These are phyloP conservation scores for Protaetia brevitarsis DNA, from an alignment of 1,140 invertebrate genomes.

Conservation along the genomic window DNA sequence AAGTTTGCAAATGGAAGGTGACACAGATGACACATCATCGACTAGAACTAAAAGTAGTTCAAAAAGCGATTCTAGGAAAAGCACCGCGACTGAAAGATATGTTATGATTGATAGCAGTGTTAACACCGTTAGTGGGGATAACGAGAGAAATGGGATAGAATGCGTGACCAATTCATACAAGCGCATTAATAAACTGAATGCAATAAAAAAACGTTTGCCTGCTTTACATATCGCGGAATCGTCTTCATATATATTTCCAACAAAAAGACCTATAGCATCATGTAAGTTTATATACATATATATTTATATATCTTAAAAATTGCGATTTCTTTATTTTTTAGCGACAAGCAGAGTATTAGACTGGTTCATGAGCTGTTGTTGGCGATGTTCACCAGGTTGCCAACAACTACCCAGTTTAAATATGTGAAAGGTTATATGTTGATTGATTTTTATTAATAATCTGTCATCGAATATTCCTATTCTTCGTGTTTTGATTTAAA, in stretches of 20 bases:
- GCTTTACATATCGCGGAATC: background rate
- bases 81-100: background rate
- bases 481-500: too few relatives aligned
- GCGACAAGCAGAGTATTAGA: slow-evolving; percentile 31
- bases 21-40: background rate
- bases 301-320: background rate
- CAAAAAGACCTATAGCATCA: background rate
- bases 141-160: too few relatives aligned
- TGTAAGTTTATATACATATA: too few relatives aligned
- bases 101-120: background rate
- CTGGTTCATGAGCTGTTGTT: slow-evolving; percentile 34
- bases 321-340: slow-evolving; percentile 20
- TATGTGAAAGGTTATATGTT: slow-evolving; percentile 11
- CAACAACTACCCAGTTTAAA: slow-evolving; percentile 32
- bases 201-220: background rate
- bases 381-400: slow-evolving; percentile 37
- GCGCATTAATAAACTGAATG: background rate
- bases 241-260: slow-evolving; percentile 10
- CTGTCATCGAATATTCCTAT: too few relatives aligned
- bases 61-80: background rate
- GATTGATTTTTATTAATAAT: too few relatives aligned
- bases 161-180: too few relatives aligned
- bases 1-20: background rate
- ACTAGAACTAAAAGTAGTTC: background rate
- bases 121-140: too few relatives aligned